phyloP scores from a whole-genome alignment of 2,797 vertebrate genomes.

The Melanotaenia trifasciata region DNA sequence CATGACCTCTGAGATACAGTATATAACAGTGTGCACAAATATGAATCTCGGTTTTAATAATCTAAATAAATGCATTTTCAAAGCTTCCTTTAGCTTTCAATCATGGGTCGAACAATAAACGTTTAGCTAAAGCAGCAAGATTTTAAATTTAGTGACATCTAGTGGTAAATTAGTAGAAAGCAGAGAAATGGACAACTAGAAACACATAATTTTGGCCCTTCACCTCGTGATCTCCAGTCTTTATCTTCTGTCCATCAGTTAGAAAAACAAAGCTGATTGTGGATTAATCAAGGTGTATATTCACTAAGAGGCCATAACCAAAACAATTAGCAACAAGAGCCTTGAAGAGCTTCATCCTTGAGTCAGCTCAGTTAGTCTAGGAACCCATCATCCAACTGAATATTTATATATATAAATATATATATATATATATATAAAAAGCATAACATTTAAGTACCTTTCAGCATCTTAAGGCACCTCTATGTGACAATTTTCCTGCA shows the following conservation, averaged over 20 bases:
- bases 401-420: no score
- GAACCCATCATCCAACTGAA: neutral
- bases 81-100: neutral
- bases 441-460: neutral
- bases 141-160: neutral
- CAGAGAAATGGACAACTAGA: no score
- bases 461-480: slow-evolving; percentile 35
- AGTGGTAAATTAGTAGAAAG: neutral
- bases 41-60: neutral
- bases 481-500: neutral
- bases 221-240: neutral
- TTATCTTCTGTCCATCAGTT: neutral
- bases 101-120: neutral
- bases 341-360: neutral
- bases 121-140: neutral
- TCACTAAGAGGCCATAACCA: neutral
- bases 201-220: no score
- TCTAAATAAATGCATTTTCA: neutral
- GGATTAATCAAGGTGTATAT: slow-evolving; percentile 2
- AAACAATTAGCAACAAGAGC: slow-evolving; percentile 4
- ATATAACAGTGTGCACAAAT: no score
- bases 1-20: no score
- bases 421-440: no score
- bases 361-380: neutral
- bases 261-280: neutral